These are phyloP conservation scores for Netelia fuscicornis DNA, from an alignment of 2,888 invertebrate species.

Conservation along the genomic window DNA sequence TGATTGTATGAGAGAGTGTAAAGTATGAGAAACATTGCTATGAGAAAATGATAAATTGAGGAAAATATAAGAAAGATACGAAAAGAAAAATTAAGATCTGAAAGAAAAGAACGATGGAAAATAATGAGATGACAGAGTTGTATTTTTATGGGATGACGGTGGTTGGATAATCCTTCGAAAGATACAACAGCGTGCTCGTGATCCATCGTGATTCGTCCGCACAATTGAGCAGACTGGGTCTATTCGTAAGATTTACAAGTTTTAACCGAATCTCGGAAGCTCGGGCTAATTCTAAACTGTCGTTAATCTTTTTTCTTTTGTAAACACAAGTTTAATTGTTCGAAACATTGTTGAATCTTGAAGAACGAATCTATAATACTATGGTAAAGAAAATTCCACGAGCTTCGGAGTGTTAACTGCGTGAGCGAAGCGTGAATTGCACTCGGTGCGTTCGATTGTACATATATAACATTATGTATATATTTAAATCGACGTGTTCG, in stretches of 20 bases:
- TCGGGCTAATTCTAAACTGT: not conserved
- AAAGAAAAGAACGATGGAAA: slow-evolving; percentile 9
- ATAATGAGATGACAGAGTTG: not conserved
- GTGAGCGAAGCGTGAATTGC: slow-evolving; percentile 63
- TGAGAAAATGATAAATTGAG: slow-evolving; percentile 40
- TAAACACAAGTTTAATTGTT: too few relatives aligned
- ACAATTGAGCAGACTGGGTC: not conserved
- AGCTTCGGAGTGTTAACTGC: slow-evolving; percentile 38
- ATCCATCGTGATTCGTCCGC: not conserved
- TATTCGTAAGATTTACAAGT: not conserved
- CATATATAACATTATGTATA: slow-evolving; percentile 62
- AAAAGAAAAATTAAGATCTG: slow-evolving; percentile 4
- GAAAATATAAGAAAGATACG: not conserved
- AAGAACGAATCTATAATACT: not conserved
- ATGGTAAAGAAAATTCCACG: slow-evolving; percentile 3
- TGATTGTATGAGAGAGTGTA: slow-evolving; percentile 34
- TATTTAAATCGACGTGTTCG: slow-evolving; percentile 14
- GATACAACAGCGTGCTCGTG: too few relatives aligned
- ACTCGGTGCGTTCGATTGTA: slow-evolving; percentile 47
- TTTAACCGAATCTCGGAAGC: not conserved
- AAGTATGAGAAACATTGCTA: slow-evolving; percentile 49
- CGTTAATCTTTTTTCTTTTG: not conserved
- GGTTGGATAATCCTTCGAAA: not conserved
- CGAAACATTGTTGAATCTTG: too few relatives aligned
- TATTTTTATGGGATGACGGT: not conserved